Evolutionary conservation across 2,797 vertebrate genomes (phyloP).

Genomic region (Danionella dracula): DNA sequence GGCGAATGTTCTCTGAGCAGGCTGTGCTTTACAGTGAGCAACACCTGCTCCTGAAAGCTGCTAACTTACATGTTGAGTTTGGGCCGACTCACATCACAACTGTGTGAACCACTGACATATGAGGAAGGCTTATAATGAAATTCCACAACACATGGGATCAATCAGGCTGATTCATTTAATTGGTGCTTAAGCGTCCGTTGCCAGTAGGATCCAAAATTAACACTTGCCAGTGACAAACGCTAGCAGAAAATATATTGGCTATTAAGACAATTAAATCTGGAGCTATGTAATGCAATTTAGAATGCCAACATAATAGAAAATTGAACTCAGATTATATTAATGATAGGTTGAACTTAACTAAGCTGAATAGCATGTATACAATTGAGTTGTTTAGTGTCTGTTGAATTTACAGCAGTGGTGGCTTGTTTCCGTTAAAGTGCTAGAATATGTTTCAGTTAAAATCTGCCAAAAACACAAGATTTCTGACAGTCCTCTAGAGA

Average conservation of each 20-base stretch:
- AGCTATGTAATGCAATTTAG: not conserved
- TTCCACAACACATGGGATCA: conserved; percentile 5
- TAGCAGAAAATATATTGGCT: not conserved
- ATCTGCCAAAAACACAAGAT: not conserved
- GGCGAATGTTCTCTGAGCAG: conserved; percentile 26
- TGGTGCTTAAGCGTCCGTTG: not conserved
- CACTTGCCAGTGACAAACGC: not conserved
- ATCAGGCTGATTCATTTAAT: conserved; percentile 8
- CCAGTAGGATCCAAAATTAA: not conserved
- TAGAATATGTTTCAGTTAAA: too few relatives aligned
- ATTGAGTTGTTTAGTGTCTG: not conserved
- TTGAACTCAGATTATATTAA: not conserved
- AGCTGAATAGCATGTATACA: not conserved
- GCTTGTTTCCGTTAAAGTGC: too few relatives aligned
- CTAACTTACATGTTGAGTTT: conserved; percentile 42
- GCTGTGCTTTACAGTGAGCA: conserved; percentile 32
- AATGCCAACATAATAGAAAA: not conserved
- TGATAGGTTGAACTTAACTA: not conserved
- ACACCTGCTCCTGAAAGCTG: conserved; percentile 49
- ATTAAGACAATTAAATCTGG: not conserved
- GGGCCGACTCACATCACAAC: conserved; percentile 16
- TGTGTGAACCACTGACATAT: conserved; percentile 8
- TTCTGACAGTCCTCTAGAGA: not conserved
- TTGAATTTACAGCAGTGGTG: too few relatives aligned
- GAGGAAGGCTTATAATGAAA: not conserved